Conservation (phyloP, 2,113 vertebrate genomes). For the Elephas maximus region DNA sequence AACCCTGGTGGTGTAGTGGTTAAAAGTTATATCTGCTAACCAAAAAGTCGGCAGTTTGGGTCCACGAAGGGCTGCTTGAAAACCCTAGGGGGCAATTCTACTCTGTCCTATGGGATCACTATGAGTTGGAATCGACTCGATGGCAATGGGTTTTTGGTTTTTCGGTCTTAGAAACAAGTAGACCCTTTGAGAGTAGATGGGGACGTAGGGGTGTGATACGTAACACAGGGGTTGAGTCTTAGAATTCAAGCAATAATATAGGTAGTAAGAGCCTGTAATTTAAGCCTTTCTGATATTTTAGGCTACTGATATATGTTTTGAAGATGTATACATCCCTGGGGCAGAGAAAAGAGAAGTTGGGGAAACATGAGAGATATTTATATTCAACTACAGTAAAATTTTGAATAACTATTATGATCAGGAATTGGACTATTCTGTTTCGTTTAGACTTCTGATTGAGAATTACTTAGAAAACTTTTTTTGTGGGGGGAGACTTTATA, state of each 20-base stretch:
- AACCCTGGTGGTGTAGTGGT: neutral
- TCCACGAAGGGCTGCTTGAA: no score
- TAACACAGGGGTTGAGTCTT: neutral
- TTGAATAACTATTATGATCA: neutral
- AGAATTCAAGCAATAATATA: neutral
- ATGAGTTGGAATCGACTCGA: no score
- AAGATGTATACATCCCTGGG: neutral
- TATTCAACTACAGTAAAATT: neutral
- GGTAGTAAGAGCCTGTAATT: neutral
- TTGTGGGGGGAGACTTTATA: neutral
- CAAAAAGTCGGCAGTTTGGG: no score
- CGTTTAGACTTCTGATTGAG: conserved; percentile 13
- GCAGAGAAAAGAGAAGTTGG: neutral
- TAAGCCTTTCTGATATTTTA: conserved; percentile 16
- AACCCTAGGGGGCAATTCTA: no score
- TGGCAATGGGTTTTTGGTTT: no score
- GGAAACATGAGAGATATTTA: neutral
- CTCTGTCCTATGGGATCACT: no score
- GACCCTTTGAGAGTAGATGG: neutral
- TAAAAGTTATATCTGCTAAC: no score
- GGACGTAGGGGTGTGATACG: neutral
- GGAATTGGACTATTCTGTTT: neutral
- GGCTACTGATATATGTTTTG: neutral
- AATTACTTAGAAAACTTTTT: neutral
- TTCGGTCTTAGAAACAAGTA: neutral